Conservation (phyloP, 2,888 invertebrate species). For the Microplitis manilae region DNA sequence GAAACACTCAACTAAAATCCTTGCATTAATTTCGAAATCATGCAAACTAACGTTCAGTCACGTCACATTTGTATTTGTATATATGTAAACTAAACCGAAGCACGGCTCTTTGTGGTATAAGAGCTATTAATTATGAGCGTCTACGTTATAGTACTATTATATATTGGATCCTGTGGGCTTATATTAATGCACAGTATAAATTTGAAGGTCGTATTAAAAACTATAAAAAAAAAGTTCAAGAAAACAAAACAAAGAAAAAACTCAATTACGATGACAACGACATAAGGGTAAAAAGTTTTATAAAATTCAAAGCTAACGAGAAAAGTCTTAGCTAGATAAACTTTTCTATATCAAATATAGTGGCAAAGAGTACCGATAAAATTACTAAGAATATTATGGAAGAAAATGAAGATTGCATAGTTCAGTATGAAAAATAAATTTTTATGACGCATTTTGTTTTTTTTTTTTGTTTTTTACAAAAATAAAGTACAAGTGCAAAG, state of each 20-base stretch:
- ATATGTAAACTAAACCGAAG: neutral
- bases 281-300: neutral
- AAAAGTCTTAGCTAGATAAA: neutral
- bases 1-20: neutral
- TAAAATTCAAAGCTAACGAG: neutral
- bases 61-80: neutral
- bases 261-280: too few relatives aligned
- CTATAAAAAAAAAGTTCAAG: too few relatives aligned
- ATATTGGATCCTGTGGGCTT: neutral
- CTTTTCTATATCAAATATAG: neutral
- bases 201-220: neutral
- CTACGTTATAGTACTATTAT: neutral
- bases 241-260: too few relatives aligned
- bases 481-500: neutral
- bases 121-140: constrained; percentile 9
- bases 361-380: neutral
- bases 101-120: constrained; percentile 19
- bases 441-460: neutral
- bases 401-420: neutral
- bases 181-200: neutral
- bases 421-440: neutral
- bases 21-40: neutral
- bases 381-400: neutral
- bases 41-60: neutral
- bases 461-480: neutral